phyloP scores from a whole-genome alignment of 1,140 invertebrate species.

The Sycophila sp. region DNA sequence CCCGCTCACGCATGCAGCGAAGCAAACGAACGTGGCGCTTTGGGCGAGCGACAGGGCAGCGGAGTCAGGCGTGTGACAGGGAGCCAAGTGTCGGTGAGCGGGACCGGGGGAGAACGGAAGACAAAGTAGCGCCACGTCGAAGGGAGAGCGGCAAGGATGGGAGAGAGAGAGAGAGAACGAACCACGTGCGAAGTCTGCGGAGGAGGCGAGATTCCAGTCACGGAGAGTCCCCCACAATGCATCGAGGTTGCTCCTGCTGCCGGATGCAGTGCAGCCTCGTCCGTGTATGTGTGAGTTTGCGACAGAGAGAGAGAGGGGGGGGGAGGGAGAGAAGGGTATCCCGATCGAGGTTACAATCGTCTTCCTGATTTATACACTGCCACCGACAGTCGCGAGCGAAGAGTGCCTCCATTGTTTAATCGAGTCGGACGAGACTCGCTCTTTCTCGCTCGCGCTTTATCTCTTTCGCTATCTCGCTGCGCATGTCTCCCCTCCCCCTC shows the following conservation, averaged over 20 bases:
- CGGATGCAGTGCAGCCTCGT: constrained; percentile 55
- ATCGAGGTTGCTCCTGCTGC: constrained; percentile 56
- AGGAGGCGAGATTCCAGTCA: constrained; percentile 58
- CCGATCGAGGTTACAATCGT: constrained; percentile 55
- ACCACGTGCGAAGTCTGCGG: too few relatives aligned
- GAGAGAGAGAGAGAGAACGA: constrained; percentile 20
- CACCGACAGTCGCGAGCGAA: constrained; percentile 53
- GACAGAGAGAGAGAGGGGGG: not conserved
- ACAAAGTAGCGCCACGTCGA: constrained; percentile 43
- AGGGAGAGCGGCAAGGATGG: constrained; percentile 18
- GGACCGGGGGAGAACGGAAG: constrained; percentile 38
- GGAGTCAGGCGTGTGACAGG: constrained; percentile 21
- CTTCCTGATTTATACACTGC: constrained; percentile 65
- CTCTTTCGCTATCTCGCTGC: constrained; percentile 15
- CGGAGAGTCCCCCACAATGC: constrained; percentile 60
- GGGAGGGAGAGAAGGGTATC: not conserved
- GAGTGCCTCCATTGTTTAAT: constrained; percentile 60
- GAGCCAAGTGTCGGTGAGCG: constrained; percentile 6
- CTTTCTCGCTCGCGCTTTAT: not conserved
- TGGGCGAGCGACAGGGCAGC: constrained; percentile 1
- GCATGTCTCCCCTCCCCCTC: constrained; percentile 37
- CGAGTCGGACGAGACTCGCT: constrained; percentile 48
- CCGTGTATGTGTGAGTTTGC: not conserved
- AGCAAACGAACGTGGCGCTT: not conserved
- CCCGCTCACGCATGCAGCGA: not conserved